Base-by-base conservation (phyloP, 2,888 invertebrate genomes). In the Spicauda simplicius region DNA sequence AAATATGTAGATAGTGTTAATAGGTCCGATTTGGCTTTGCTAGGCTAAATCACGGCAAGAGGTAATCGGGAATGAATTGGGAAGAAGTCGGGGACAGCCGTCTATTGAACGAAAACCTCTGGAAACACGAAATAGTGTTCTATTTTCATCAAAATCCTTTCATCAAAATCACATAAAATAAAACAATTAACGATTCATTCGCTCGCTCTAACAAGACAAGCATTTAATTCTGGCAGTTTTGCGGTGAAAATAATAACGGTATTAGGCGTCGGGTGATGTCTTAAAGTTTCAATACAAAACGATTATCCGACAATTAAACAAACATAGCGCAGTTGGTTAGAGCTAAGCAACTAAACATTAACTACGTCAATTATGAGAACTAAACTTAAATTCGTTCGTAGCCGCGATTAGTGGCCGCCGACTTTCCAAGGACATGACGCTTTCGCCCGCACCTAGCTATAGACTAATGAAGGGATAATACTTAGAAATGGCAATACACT, bases 351-450 rank as follows among this genome's bases (percentile, higher is more conserved):
- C 45, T 48, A 45, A 60, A 66, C 65, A 66, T 60, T 60, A 66
- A 66, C 59, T 59, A 48, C 59, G 48, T 54, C 59, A 66, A 66
- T 66, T 66, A 66, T 54, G 65, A 60, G 54, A 66, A 59, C 65
- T 41, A 18, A 65, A 59, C 58, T 54, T 19, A 65, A 54, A 65
- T 45, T 59, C 53, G 53, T 45, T 59, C 53, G 53, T 59, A 30
- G 54, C 8, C 54, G 41, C 61, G 41, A 61, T 61, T 61, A 61
- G 61, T 61, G 33, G 33, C 52, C 52, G 52, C 57, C 25, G 58
- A 64, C 41, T 60, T 54, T 25, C 65, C 59, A 65, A 58, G 65
- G 58, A 58, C 18, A 20, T 54, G 45, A 54, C 65, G 64, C 64
- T 64, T 64, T 64, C 58, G 53, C 59, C 45, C 53, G 59, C 65